A percentile compares a stretch with the other conserved stretches of the same genome.
phyloP scores from a whole-genome alignment of 2,888 invertebrate species.

The Phorcus lineatus region DNA sequence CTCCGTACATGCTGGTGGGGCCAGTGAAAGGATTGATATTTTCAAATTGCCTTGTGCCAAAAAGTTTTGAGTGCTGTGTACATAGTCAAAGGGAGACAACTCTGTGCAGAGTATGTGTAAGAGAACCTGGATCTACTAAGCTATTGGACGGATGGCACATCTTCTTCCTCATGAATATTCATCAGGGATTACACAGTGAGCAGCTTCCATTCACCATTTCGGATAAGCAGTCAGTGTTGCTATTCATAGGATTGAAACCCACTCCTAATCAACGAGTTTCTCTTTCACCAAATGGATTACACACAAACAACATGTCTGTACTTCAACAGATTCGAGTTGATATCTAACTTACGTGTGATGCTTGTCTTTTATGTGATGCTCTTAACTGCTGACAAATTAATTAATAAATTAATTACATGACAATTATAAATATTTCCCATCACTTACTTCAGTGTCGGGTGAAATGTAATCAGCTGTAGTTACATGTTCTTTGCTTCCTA shows the following conservation, averaged over 20 bases:
- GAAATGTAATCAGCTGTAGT: too few relatives aligned
- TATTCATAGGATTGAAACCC: background rate
- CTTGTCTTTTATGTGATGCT: too few relatives aligned
- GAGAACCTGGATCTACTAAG: background rate
- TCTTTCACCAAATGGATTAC: background rate
- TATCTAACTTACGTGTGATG: too few relatives aligned
- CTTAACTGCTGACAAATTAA: too few relatives aligned
- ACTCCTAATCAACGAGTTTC: background rate
- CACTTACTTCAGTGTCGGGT: too few relatives aligned
- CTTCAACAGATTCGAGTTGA: too few relatives aligned
- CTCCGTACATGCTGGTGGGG: background rate
- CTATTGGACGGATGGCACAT: background rate
- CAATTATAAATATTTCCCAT: too few relatives aligned
- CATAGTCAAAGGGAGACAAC: constrained; percentile 9
- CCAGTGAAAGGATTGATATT: constrained; percentile 11
- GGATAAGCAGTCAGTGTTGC: constrained; percentile 16
- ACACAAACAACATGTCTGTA: too few relatives aligned
- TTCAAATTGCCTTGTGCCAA: constrained; percentile 26
- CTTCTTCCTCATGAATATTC: constrained; percentile 16
- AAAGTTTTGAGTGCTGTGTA: constrained; percentile 26
- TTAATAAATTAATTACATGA: too few relatives aligned
- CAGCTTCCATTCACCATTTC: constrained; percentile 2
- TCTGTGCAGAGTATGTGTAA: background rate
- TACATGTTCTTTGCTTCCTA: too few relatives aligned
- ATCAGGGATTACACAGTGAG: constrained; percentile 15